Base-by-base conservation (phyloP, 2,113 vertebrate genomes). In the Erpornis zantholeuca region DNA sequence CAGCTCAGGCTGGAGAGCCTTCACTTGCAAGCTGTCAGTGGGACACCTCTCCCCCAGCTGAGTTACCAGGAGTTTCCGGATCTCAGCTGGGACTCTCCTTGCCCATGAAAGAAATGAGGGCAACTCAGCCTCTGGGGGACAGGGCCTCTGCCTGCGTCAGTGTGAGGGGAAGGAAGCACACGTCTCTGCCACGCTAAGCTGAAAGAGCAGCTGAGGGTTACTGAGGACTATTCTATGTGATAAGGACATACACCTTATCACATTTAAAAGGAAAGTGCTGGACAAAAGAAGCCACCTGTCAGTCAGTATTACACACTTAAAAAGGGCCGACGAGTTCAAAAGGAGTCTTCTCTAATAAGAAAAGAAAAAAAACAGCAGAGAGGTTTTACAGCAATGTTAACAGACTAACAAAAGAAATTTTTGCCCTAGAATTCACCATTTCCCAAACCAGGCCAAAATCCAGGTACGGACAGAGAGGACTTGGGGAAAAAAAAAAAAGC, bases 301-400 rank as follows among this genome's bases (percentile, higher is more conserved):
- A 97, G 64, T 97, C 95, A 97, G 90, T 88, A 97, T 97, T 97
- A 95, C 52, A 96, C 10, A 56, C 90, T 92, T 94, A 87, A 88
- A 42, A 96, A 90, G 88, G 44, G 76, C 86, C 47, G 27, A 94
- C 53, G 38, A 87, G 87, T 83, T 97, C 97, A 97, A 96, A 97
- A 91, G 92, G 63, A 95, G 47, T 75, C 86, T 96, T 96, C 90
- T 64, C 92, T 94, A 88, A 89, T 76, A 92, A 93, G 88, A 95
- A 95, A 92, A 94, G n/a, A n/a, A 95, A 90, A 94, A 97, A 96
- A 69, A 50, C 53, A 95, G 92, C 75, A 70, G 57, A 71, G 76
- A 54, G 59, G 78, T 94, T 96, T 77, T 81, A 57, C 59, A 94
- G 91, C 78, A 94, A 45, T 70, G 82, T 95, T 97, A 96, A 83